Evolutionary conservation across 2,797 vertebrate species (phyloP).

Genomic region (Crocodylus rhombifer): DNA sequence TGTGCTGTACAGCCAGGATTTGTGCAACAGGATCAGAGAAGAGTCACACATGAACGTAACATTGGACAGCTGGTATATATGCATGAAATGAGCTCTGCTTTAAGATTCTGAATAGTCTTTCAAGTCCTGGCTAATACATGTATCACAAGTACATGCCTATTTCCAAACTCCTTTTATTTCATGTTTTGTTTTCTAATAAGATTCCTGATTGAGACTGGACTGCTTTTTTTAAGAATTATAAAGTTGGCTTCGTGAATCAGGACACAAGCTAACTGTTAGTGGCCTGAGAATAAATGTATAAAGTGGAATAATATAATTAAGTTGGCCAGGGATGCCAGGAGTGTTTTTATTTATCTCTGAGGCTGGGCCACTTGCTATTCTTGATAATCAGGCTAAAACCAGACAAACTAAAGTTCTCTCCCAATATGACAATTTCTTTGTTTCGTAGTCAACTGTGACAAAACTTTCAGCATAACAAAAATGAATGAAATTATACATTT

Average conservation of each 20-base stretch:
- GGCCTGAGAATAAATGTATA: neutral
- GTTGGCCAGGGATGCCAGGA: neutral
- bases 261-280: neutral
- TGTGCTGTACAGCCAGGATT: slow-evolving; percentile 96
- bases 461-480: neutral
- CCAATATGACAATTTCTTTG: neutral
- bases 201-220: neutral
- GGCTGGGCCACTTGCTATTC: neutral
- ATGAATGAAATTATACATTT: neutral
- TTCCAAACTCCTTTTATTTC: neutral
- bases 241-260: slow-evolving; percentile 5
- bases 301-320: neutral
- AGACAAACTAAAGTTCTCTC: neutral
- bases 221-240: neutral
- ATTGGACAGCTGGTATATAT: slow-evolving; percentile 76
- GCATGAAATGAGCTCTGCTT: slow-evolving; percentile 46
- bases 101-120: slow-evolving; percentile 34
- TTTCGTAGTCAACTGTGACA: neutral
- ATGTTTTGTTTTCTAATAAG: neutral
- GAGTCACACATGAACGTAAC: slow-evolving; percentile 77
- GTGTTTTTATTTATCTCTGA: neutral
- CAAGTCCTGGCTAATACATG: slow-evolving; percentile 50
- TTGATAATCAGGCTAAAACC: neutral
- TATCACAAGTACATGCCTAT: slow-evolving; percentile 52
- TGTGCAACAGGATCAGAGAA: slow-evolving; percentile 92